Percentiles rank a stretch among this genome's conserved stretches.
Evolutionary conservation across 2,113 vertebrate genomes (phyloP).

Genomic region (Dendropsophus ebraccatus): DNA sequence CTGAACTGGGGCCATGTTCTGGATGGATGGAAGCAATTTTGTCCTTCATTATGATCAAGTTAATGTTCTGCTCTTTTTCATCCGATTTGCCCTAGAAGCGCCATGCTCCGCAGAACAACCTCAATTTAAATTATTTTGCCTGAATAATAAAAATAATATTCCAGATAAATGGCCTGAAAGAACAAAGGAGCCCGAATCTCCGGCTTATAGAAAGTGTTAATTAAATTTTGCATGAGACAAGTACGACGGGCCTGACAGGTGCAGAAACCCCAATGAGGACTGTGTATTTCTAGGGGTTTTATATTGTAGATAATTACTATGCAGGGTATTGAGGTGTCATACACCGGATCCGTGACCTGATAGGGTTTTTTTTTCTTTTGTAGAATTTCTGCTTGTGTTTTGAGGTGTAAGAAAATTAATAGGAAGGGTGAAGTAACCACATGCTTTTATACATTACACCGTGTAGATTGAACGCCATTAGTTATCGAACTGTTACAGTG

Average conservation of each 20-base stretch:
- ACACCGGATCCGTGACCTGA: background rate
- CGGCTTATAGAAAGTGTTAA: background rate
- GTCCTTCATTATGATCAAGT: background rate
- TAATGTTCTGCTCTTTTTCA: background rate
- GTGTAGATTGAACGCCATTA: background rate
- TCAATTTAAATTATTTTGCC: constrained; percentile 32
- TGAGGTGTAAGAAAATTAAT: constrained; percentile 6
- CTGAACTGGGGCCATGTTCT: background rate
- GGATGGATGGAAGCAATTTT: background rate
- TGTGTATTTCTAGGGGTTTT: background rate
- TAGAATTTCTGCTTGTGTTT: background rate
- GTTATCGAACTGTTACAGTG: background rate
- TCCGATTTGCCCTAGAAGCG: background rate
- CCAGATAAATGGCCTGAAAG: background rate
- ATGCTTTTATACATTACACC: background rate
- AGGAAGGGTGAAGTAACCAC: background rate
- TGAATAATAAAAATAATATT: constrained; percentile 21
- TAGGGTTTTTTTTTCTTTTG: too few relatives aligned
- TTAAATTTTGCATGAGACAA: constrained; percentile 19
- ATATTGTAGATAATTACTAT: constrained; percentile 4
- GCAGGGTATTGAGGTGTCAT: background rate
- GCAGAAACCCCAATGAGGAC: background rate
- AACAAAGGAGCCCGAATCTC: constrained; percentile 9
- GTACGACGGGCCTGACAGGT: background rate
- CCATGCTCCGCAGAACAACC: constrained; percentile 6